These are phyloP conservation scores for Eurypyga helias DNA, from an alignment of 2,113 vertebrate species.

Conservation along the genomic window DNA sequence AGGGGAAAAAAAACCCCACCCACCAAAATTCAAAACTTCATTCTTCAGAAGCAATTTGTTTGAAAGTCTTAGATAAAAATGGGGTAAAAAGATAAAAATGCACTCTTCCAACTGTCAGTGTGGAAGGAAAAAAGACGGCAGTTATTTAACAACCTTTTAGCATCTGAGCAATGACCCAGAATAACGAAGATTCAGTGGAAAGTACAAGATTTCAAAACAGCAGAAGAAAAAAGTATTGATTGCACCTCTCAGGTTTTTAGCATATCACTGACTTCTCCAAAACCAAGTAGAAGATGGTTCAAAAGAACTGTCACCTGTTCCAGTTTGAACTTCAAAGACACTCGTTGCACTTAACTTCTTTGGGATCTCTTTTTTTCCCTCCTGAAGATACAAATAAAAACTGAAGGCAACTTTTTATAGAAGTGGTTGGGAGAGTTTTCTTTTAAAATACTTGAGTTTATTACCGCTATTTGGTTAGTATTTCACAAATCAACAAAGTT, in stretches of 20 bases:
- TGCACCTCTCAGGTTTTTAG: neutral
- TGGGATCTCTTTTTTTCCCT: neutral
- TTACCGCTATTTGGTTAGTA: neutral
- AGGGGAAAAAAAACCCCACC: neutral
- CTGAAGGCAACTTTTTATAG: neutral
- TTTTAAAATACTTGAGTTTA: neutral
- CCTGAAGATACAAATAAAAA: neutral
- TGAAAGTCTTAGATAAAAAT: neutral
- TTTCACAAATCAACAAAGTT: neutral
- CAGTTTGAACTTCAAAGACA: neutral
- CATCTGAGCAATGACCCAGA: neutral
- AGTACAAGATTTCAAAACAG: neutral
- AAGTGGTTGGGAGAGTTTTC: neutral
- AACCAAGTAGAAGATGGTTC: neutral
- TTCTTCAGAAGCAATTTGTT: neutral
- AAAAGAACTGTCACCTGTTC: neutral
- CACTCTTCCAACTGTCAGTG: neutral
- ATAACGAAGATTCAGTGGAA: neutral
- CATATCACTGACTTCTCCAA: neutral
- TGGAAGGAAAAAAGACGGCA: neutral
- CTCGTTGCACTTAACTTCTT: neutral
- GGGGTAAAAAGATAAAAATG: neutral
- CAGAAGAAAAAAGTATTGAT: neutral
- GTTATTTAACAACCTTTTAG: neutral
- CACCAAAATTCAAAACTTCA: neutral